Evolutionary conservation across 2,113 vertebrate species (phyloP).

Genomic region (Candoia aspera): DNA sequence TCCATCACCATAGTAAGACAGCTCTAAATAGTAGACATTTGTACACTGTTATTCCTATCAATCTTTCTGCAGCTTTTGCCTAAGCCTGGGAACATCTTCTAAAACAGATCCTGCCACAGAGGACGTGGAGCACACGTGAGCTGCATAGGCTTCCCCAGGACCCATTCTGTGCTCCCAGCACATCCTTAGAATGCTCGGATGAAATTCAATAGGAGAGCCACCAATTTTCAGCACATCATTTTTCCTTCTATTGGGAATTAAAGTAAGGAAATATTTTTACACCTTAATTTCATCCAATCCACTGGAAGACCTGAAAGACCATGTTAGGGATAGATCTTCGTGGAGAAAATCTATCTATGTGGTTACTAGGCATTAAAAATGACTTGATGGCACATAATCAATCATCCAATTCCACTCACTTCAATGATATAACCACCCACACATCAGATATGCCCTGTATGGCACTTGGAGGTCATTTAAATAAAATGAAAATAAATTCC

Average conservation of each 20-base stretch:
- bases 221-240: not conserved
- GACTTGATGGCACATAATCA: not conserved
- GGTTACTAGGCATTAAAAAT: not conserved
- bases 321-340: not conserved
- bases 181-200: not conserved
- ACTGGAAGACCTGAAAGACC: not conserved
- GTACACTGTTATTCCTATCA: not conserved
- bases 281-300: not conserved
- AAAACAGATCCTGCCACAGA: not conserved
- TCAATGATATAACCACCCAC: not conserved
- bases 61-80: not conserved
- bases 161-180: not conserved
- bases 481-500: not conserved
- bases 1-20: not conserved
- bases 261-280: not conserved
- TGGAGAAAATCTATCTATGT: not conserved
- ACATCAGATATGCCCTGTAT: not conserved
- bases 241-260: not conserved
- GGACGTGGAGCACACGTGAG: not conserved
- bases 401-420: not conserved
- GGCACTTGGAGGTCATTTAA: not conserved
- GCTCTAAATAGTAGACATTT: not conserved
- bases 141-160: not conserved
- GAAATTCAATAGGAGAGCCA: not conserved
- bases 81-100: not conserved